Evolutionary conservation across 2,113 vertebrate genomes (phyloP), one percentile per base, ranked within the genome.

Genomic region (Larimichthys crocea): DNA sequence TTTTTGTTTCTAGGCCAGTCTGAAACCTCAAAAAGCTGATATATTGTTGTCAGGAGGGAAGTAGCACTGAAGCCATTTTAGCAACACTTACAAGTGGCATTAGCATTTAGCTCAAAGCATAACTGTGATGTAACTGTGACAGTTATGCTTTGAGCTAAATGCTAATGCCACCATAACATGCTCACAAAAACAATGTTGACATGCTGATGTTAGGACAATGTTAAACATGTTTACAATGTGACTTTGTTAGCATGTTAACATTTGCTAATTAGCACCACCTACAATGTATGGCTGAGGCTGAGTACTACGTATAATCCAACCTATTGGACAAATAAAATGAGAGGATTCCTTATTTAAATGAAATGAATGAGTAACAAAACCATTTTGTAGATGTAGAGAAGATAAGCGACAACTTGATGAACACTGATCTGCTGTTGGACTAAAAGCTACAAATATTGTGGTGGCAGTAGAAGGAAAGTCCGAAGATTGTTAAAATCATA

Each of bases 1-100:
- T 35, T 42, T 59, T 64, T 79, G 46, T 70, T 78, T 79, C 24
- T 5, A 2, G 20, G 48, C 71, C 63, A 75, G 52, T 62, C 46
- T 50, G 2, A 22, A 76, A 60, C 15, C 35, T 63, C 19, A 44
- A 46, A 57, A 77, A 61, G 46, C 42, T 62, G 12, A 55, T 24
- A 16, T 15, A 24, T 16, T 71, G 16, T 50, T 11, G 52, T n/a
- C 26, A 26, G 8, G 3, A 48, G 9, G 50, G 12, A 31, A 24
- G 42, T 29, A 65, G 52, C 3, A 31, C 15, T 10, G 9, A 16
- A 26, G n/a, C 56, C 17, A 29, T 15, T 24, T 20, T 67, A 63
- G 19, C 61, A 49, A 10, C 10, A 3, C 12, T 46, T 40, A 26
- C 26, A 26, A 26, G 26, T 26, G 26, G 26, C 26, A 26, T 26